Base-by-base conservation (phyloP, 1,140 invertebrate species). In the Alviniconcha marisindica region DNA sequence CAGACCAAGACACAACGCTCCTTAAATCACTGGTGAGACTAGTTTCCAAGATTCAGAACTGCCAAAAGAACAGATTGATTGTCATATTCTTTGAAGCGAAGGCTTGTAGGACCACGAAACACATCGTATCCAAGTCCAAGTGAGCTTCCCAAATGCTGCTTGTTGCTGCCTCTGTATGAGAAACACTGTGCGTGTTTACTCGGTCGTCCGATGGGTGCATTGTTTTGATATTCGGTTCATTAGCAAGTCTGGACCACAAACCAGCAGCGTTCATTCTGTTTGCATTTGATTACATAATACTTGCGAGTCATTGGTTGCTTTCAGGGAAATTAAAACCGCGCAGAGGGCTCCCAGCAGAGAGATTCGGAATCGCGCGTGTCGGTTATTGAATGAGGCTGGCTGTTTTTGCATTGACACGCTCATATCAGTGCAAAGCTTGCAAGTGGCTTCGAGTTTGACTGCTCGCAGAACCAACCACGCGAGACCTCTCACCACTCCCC, bases 391-490 rank as follows among this genome's bases (percentile, higher is more conserved):
- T 60, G 56, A 54, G 51, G n/a, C 78, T 42, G 56, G 78, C 38
- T 21, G 78, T 66, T 66, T 60, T 69, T 40, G 24, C 24, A 28
- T 44, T 66, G 40, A 80, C 78, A 80, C 54, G 78, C 60, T 80
- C 51, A 80, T 63, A 80, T 80, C 78, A 80, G 36, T 44, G 77
- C 78, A 66, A 63, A 80, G 60, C 78, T 33, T 78, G 56, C 78
- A 80, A 80, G 78, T 69, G 78, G 78, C 78, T 80, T 80, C n/a
- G 56, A 80, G 78, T 80, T 42, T 63, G 78, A 80, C 78, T 80
- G 78, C 56, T 66, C 56, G 78, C 78, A 44, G 78, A 80, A 63
- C 78, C 78, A 80, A 80, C 78, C 78, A 80, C 78, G 78, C 78
- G 78, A 54, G 78, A 80, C 78, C 40, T 80, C 33, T 63, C 78